Percentiles rank a stretch among this genome's conserved stretches.
Evolutionary conservation across 2,797 vertebrate genomes (phyloP).

Genomic region (Emydoidea blandingii): DNA sequence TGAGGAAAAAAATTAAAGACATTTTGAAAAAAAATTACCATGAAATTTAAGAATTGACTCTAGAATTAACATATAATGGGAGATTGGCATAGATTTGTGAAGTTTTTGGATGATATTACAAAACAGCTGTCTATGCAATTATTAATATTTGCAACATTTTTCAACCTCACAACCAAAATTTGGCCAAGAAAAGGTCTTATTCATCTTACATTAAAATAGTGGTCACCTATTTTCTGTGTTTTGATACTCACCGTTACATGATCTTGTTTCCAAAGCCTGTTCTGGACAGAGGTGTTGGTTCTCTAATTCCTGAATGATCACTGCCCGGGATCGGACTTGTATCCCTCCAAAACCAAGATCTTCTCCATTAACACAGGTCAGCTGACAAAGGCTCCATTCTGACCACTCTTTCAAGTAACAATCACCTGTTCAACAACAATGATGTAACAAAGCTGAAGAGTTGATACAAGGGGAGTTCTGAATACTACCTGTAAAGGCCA

Average conservation of each 20-base stretch:
- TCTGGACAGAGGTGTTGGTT: constrained; percentile 95
- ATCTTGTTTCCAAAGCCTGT: constrained; percentile 92
- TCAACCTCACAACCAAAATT: neutral
- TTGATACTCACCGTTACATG: constrained; percentile 87
- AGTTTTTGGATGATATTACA: neutral
- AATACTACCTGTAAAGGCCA: neutral
- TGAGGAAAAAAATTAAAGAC: neutral
- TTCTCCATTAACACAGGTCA: constrained; percentile 92
- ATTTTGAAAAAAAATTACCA: neutral
- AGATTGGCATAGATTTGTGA: neutral
- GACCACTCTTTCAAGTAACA: constrained; percentile 99
- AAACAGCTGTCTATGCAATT: neutral
- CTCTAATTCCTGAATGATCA: constrained; percentile 94
- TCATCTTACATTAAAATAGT: neutral
- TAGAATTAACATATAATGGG: neutral
- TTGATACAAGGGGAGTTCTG: neutral
- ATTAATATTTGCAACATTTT: neutral
- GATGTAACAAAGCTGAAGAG: neutral
- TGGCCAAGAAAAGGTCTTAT: neutral
- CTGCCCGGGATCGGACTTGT: constrained; percentile 93
- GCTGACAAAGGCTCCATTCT: constrained; percentile 93
- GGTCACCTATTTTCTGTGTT: neutral
- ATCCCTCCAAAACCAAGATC: constrained; percentile 91
- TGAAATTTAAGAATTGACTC: neutral
- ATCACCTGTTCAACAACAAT: constrained; percentile 85